Base-by-base conservation (phyloP, 2,113 vertebrate species). In the Callorhinus ursinus region DNA sequence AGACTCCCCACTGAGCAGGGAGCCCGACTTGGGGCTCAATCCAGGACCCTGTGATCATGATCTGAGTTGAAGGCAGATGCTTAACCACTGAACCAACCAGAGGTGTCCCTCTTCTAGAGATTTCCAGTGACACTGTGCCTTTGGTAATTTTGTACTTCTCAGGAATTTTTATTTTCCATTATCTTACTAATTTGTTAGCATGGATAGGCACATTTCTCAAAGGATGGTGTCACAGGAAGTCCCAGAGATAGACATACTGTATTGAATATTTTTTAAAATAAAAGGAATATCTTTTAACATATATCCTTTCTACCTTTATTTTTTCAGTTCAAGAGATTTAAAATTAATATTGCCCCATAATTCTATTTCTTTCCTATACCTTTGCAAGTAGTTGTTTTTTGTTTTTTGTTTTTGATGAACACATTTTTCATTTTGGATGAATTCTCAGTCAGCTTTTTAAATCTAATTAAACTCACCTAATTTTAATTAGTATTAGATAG, bases 391-490 rank as follows among this genome's bases (percentile, higher is more conserved):
- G 57, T 39, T 92, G 28, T 91, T 90, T 59, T n/a, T n/a, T 69
- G 7, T 69, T 49, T 18, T 79, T 19, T 79, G 49, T 51, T 46
- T 96, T 88, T 81, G 61, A 96, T 85, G 82, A 94, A 36, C 22
- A 69, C 31, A 67, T 93, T 96, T 95, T 94, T 79, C 39, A 67
- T 94, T 95, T 95, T 90, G 85, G 65, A 90, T 91, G 65, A 91
- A 91, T 95, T 96, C 72, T 82, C 86, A 90, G 80, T 92, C 76
- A 92, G 90, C 51, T 96, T 97, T 88, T 76, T 72, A 92, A 65
- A 67, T 97, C 74, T 97, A 93, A 90, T 97, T 94, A 92, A 97
- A 87, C 61, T 72, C 61, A 95, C 67, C 39, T 83, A 96, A 91
- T n/a, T 97, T 95, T 87, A 97, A 59, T 81, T 90, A 46, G 7